Evolutionary conservation across 2,797 vertebrate genomes (phyloP).

Genomic region (Pelochelys cantorii): DNA sequence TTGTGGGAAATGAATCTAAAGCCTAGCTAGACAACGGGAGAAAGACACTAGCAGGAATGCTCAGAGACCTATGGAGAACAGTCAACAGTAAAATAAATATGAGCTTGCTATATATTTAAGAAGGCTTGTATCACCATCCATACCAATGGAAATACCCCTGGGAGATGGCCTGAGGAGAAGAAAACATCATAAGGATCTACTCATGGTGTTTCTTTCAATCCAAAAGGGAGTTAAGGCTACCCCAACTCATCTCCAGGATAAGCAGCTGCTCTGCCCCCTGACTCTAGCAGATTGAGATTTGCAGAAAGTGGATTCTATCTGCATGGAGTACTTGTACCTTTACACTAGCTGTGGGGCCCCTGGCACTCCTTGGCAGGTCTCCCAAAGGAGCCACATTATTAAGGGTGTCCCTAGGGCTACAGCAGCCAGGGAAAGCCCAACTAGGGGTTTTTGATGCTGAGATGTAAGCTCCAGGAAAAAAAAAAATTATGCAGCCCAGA

Average conservation of each 20-base stretch:
- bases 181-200: background rate
- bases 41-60: background rate
- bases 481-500: background rate
- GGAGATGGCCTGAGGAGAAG: background rate
- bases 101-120: background rate
- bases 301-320: rapidly evolving
- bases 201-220: background rate
- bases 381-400: background rate
- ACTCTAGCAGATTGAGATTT: background rate
- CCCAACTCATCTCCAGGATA: background rate
- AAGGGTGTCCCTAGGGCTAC: background rate
- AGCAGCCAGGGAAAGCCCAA: background rate
- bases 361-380: background rate
- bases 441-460: conserved; percentile 29
- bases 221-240: background rate
- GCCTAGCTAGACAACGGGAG: background rate
- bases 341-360: background rate
- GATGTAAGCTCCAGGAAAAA: conserved; percentile 7
- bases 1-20: conserved; percentile 9
- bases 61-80: background rate
- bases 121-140: background rate
- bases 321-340: background rate
- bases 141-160: background rate
- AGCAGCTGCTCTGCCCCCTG: background rate
- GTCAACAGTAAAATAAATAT: background rate